phyloP scores from a whole-genome alignment of 2,797 vertebrate species.

The Acestrorhynchus altus region DNA sequence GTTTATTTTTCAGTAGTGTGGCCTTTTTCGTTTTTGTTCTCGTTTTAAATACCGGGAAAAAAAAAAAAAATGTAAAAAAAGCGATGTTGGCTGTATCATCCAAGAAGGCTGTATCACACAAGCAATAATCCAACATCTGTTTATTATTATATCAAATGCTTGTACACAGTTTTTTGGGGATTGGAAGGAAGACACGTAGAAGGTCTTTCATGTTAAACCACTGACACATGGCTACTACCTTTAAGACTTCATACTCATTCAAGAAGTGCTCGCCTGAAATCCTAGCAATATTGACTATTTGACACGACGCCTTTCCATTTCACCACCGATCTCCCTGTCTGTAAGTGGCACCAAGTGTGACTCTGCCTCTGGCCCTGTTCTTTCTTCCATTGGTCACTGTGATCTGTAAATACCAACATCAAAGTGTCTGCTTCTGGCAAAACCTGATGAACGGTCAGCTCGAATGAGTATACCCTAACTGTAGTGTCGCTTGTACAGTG shows the following conservation, averaged over 20 bases:
- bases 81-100: conserved; percentile 64
- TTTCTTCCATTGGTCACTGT: conserved; percentile 79
- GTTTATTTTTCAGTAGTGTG: conserved; percentile 77
- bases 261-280: conserved; percentile 15
- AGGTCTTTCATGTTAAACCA: conserved; percentile 8
- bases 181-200: background rate
- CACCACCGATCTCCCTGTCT: conserved; percentile 31
- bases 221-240: conserved; percentile 1
- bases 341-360: conserved; percentile 32
- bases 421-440: conserved; percentile 80
- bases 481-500: conserved; percentile 95
- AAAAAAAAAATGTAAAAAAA: too few species aligned
- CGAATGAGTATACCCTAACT: conserved; percentile 88
- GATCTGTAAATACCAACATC: conserved; percentile 81
- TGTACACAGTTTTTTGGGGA: background rate
- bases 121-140: conserved; percentile 70
- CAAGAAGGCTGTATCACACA: conserved; percentile 60
- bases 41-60: conserved; percentile 61
- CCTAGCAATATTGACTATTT: conserved; percentile 49
- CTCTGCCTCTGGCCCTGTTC: conserved; percentile 56
- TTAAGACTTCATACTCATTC: conserved; percentile 32
- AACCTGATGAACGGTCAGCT: conserved; percentile 86
- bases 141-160: conserved; percentile 23
- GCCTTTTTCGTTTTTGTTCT: conserved; percentile 71
- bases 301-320: conserved; percentile 10